Evolutionary conservation across 1,140 invertebrate species (phyloP).

Genomic region (Uloborus diversus): DNA sequence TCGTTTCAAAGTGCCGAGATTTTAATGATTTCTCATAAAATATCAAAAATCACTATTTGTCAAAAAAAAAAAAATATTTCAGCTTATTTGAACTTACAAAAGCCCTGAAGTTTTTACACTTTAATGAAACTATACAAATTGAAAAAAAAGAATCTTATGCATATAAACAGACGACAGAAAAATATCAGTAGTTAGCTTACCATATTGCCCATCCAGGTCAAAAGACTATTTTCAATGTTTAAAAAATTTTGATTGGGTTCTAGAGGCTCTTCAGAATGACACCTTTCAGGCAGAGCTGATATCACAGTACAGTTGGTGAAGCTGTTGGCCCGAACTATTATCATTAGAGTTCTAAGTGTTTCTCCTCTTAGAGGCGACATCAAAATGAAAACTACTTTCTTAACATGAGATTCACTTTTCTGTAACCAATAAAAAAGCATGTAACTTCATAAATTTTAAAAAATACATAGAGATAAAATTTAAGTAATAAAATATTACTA

Average conservation of each 20-base stretch:
- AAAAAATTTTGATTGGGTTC: conserved; percentile 63
- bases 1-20: no score
- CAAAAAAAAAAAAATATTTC: conserved; percentile 54
- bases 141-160: neutral
- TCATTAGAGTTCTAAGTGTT: conserved; percentile 67
- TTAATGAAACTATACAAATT: neutral
- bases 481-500: neutral
- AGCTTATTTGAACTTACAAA: neutral
- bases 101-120: neutral
- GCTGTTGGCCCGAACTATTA: conserved; percentile 69
- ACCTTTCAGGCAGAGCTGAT: conserved; percentile 66
- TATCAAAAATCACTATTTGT: no score
- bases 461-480: no score
- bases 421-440: neutral
- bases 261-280: conserved; percentile 61
- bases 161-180: no score
- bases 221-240: conserved; percentile 67
- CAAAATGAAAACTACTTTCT: conserved; percentile 72
- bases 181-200: conserved; percentile 60
- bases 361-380: conserved; percentile 67
- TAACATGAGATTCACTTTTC: conserved; percentile 20
- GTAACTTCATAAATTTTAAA: no score
- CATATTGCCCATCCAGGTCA: conserved; percentile 70
- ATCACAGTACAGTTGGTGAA: conserved; percentile 72
- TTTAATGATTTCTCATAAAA: no score